Base-by-base conservation (phyloP, 92 coral and sea anemone species). In the Chrysogorgia sp. region DNA sequence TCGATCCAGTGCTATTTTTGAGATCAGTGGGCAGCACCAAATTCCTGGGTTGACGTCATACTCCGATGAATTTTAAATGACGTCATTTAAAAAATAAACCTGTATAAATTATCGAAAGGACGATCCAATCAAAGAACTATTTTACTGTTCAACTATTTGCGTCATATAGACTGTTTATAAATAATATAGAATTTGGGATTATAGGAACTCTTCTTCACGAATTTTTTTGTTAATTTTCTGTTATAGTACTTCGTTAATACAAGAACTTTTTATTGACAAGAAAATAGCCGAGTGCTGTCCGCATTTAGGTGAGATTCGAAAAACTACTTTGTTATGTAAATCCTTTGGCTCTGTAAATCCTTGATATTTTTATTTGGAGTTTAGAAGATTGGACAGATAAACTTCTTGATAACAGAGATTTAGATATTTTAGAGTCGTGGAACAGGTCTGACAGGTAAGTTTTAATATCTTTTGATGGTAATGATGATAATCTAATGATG, bases 381-480 rank as follows among this genome's bases (percentile, higher is more conserved):
- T 13, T 47, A 94, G 98, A 87, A 75, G 83, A 83, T 23, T 94
- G 97, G 97, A 81, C 82, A 74, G 64, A 45, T 64, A 91, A 91
- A 20, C 77, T 94, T 69, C 89, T 48, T 41, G 98, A 94, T 84
- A 94, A 94, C 83, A 91, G 98, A 79, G 98, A 94, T 84, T 86
- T 91, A 69, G 83, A 80, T 60, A 67, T 91, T 52, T 75, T 82
- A 24, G 48, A 60, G 7, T 68, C 93, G 0, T 91, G 94, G 89
- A 85, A 91, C 78, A 86, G 84, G 28, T 90, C 89, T 15, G 90
- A 89, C 23, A 94, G 92, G 97, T 94, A 69, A 48, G 85, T 40
- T 7, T 9, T 47, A 1, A 9, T 2, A 2, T 7, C 53, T 47
- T 12, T n/a, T n/a, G n/a, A n/a, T 15, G 10, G 2, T 47, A 6